A percentile compares a stretch with the other conserved stretches of the same genome.
Conservation (phyloP, 2,113 vertebrate genomes). For the Oceanodroma tethys region DNA sequence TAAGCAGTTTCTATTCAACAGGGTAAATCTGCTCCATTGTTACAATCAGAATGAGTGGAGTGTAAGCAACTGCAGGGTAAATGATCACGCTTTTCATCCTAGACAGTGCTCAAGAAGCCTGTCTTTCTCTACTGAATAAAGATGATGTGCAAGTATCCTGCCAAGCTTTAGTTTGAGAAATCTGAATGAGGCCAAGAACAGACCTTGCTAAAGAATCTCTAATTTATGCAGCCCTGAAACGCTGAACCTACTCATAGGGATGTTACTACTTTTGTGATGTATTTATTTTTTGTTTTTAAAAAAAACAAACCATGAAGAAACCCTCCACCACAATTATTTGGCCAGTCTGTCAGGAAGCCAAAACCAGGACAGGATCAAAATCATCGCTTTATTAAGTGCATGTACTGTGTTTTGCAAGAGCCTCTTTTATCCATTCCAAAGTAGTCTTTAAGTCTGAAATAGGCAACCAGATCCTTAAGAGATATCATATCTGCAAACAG, state of each 20-base stretch:
- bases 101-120: not conserved
- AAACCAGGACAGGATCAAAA: not conserved
- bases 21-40: not conserved
- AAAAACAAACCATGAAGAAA: not conserved
- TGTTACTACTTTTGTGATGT: not conserved
- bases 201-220: not conserved
- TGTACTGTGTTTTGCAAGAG: not conserved
- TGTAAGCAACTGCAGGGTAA: not conserved
- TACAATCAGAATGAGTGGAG: not conserved
- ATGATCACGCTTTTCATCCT: not conserved
- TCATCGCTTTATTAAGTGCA: not conserved
- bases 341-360: not conserved
- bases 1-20: not conserved
- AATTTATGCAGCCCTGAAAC: not conserved
- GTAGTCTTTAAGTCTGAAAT: not conserved
- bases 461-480: not conserved
- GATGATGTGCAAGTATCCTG: not conserved
- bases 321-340: not conserved
- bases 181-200: not conserved
- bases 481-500: not conserved
- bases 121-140: not conserved
- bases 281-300: not conserved
- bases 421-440: not conserved
- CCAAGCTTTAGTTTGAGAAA: not conserved
- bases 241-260: not conserved